A percentile compares a stretch with the other conserved stretches of the same genome.
Conservation (phyloP, 2,888 invertebrate species). For the Cyrtodaria siliqua region DNA sequence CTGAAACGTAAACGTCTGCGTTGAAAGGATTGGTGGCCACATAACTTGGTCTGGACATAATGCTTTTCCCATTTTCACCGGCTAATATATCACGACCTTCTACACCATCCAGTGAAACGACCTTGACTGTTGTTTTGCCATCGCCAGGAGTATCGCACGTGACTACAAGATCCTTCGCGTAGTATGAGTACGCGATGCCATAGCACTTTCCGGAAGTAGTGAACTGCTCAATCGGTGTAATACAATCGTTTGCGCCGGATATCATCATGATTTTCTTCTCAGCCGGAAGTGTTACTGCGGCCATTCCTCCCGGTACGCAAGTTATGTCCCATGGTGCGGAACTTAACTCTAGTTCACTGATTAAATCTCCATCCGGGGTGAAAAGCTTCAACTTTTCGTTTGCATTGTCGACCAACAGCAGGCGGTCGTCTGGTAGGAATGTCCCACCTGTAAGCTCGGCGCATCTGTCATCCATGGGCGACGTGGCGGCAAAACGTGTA, state of each 20-base stretch:
- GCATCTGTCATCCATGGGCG: constrained; percentile 57
- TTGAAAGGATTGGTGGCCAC: constrained; percentile 61
- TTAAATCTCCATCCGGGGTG: constrained; percentile 54
- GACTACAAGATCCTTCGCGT: constrained; percentile 51
- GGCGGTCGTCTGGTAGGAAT: constrained; percentile 55
- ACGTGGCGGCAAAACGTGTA: constrained; percentile 56
- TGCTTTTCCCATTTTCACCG: constrained; percentile 44
- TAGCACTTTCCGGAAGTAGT: constrained; percentile 58
- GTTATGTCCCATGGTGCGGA: constrained; percentile 64
- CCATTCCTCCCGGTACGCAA: constrained; percentile 60
- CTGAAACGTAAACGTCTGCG: constrained; percentile 61
- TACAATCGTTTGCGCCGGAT: constrained; percentile 52
- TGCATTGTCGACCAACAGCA: constrained; percentile 58
- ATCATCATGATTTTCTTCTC: constrained; percentile 63
- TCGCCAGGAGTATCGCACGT: constrained; percentile 57
- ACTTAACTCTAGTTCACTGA: constrained; percentile 57
- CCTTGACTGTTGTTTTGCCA: constrained; percentile 52
- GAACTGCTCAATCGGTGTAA: constrained; percentile 63
- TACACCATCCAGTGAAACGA: constrained; percentile 47
- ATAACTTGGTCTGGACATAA: constrained; percentile 54
- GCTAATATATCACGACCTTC: constrained; percentile 52
- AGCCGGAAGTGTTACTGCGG: constrained; percentile 58
- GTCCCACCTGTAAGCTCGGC: constrained; percentile 64
- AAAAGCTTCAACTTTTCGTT: constrained; percentile 62
- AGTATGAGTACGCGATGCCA: constrained; percentile 61